These are phyloP conservation scores for Leistus spinibarbis DNA, from an alignment of 2,888 invertebrate genomes.

Conservation along the genomic window DNA sequence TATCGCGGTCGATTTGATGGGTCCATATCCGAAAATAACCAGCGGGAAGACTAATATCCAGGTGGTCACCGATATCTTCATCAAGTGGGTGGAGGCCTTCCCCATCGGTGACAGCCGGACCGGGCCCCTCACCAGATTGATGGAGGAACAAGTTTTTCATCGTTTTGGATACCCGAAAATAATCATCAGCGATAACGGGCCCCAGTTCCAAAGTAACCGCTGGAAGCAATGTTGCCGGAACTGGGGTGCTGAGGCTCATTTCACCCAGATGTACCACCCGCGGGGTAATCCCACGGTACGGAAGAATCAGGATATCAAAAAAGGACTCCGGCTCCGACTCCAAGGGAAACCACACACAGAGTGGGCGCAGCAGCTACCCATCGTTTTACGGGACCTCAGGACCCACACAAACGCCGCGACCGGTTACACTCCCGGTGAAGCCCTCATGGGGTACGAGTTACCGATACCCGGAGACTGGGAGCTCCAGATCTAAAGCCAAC, in stretches of 20 bases:
- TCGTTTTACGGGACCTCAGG: background rate
- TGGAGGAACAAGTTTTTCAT: background rate
- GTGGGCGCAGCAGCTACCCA: background rate
- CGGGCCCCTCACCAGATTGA: background rate
- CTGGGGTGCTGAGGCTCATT: conserved; percentile 32
- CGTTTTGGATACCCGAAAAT: background rate
- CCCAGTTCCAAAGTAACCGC: conserved; percentile 17
- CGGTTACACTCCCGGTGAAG: background rate
- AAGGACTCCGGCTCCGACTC: conserved; percentile 41
- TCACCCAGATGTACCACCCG: conserved; percentile 44
- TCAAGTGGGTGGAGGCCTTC: background rate
- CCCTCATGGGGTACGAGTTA: conserved; percentile 1
- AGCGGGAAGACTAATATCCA: background rate
- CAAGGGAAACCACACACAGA: background rate
- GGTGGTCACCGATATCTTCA: background rate
- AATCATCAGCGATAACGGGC: conserved; percentile 35
- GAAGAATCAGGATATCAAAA: conserved; percentile 45
- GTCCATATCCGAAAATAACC: background rate
- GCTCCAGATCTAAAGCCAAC: background rate
- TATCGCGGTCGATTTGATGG: conserved; percentile 5
- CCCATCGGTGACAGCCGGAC: background rate
- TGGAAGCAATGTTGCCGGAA: background rate
- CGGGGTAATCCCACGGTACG: conserved; percentile 44
- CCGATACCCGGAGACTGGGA: conserved; percentile 11
- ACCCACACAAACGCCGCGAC: conserved; percentile 5